Evolutionary conservation across 2,888 invertebrate genomes (phyloP), one percentile per base, ranked within the genome.

Genomic region (Entomobrya multifasciata): DNA sequence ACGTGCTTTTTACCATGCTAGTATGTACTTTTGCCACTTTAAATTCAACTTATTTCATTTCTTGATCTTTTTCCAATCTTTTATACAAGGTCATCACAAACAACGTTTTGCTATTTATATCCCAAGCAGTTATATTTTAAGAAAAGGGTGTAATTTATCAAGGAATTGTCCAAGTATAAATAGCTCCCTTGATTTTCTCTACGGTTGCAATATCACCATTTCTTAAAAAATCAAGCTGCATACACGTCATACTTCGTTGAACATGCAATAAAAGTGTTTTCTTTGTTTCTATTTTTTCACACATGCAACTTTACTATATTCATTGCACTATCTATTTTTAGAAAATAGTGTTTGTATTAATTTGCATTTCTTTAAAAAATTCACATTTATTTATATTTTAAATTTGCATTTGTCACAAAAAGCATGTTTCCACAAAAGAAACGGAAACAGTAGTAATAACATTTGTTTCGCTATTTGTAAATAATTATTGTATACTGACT

Each of bases 71-170:
- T 78, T 62, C 62, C 44, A n/a, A n/a, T 30, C 30, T 30, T 62
- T 27, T 10, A 25, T 74, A 52, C 83, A 83, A 83, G 83, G 83
- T 83, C 83, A 83, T 15, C 6, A 41, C 5, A 5, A 30, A 15
- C 25, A 27, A 2, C 36, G 30, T 44, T 62, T n/a, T 36, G 57
- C 83, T 83, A 83, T 83, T 76, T 76, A 83, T 83, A 83, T 15
- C 49, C 17, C n/a, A 74, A 0, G 25, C 30, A 20, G 27, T 52
- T 52, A 30, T 76, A 76, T 83, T 83, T 83, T 83, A 67, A 67
- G 83, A 72, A 65, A 20, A 30, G 13, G 44, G 17, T 52, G 22
- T 65, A 41, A 83, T 83, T 76, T 55, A 83, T 83, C 83, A 67
- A 49, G 82, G 72, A 44, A 82, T 49, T 74, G 70, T 55, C n/a